These are phyloP conservation scores for Rhinichthys osculus DNA, from an alignment of 2,797 vertebrate genomes.

Conservation along the genomic window DNA sequence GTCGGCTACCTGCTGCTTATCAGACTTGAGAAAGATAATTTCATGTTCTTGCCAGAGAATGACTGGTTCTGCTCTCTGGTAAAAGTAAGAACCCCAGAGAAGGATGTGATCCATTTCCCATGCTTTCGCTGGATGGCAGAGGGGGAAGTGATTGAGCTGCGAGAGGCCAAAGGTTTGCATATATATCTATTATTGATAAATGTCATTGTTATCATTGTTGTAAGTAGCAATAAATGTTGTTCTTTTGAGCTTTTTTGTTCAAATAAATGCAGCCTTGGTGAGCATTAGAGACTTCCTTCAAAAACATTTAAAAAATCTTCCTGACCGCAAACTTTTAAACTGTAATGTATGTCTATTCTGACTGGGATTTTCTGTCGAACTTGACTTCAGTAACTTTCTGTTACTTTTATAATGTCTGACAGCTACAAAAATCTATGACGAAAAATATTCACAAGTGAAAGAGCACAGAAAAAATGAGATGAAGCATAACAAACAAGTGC, in stretches of 20 bases:
- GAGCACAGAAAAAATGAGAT: constrained; percentile 29
- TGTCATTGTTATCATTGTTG: not conserved
- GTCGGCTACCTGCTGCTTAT: constrained; percentile 70
- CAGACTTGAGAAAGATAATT: constrained; percentile 69
- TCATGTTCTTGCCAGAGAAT: constrained; percentile 57
- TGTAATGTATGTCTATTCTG: not conserved
- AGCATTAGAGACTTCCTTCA: not conserved
- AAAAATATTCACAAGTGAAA: constrained; percentile 8
- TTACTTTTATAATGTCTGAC: not conserved
- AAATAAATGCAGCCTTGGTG: not conserved
- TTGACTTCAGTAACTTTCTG: not conserved
- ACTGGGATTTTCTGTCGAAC: not conserved
- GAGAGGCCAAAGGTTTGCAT: constrained; percentile 71
- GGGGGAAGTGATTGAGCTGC: constrained; percentile 68
- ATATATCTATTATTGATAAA: not conserved
- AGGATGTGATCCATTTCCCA: constrained; percentile 67
- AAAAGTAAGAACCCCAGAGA: constrained; percentile 68
- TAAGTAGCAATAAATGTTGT: not conserved
- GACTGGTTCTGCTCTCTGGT: constrained; percentile 70
- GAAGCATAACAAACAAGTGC: constrained; percentile 18
- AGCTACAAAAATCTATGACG: constrained; percentile 32
- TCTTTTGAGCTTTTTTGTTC: not conserved
- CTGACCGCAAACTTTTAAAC: not conserved
- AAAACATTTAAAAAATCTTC: not conserved
- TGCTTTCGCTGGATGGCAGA: constrained; percentile 73